Percentiles rank a stretch among this genome's conserved stretches.
Evolutionary conservation across 2,888 invertebrate species (phyloP).

Genomic region (Eupithecia vulgata): DNA sequence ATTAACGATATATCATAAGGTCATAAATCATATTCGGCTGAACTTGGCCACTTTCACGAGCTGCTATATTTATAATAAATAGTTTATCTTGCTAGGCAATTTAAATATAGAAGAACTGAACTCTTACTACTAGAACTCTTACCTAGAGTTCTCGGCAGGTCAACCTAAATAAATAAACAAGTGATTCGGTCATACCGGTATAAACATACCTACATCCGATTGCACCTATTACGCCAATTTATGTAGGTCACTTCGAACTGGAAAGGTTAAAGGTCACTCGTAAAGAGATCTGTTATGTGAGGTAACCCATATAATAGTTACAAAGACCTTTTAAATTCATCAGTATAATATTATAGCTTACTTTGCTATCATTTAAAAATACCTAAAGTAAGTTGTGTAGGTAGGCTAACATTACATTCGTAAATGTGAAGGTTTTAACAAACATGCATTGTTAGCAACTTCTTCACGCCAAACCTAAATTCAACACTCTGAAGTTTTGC

Average conservation of each 20-base stretch:
- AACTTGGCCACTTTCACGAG: neutral
- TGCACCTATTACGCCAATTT: neutral
- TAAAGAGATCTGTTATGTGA: neutral
- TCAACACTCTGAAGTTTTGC: too few relatives aligned
- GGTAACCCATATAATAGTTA: neutral
- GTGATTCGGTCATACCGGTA: neutral
- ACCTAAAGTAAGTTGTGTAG: too few relatives aligned
- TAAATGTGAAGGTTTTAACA: too few relatives aligned
- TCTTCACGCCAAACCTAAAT: too few relatives aligned
- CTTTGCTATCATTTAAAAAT: too few relatives aligned
- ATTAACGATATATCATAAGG: neutral
- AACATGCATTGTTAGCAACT: too few relatives aligned
- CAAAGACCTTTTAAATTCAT: neutral
- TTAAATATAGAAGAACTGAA: neutral
- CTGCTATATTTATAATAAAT: neutral
- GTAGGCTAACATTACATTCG: too few relatives aligned
- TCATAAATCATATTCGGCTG: neutral
- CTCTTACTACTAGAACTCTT: too few relatives aligned
- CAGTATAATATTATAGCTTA: too few relatives aligned
- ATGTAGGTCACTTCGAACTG: neutral
- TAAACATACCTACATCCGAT: neutral
- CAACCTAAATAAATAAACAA: neutral
- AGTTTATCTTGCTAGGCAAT: neutral
- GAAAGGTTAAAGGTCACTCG: neutral
- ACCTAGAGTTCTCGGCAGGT: neutral